Base-by-base conservation (phyloP, 2,797 vertebrate species). In the Cyprinodon diabolis region DNA sequence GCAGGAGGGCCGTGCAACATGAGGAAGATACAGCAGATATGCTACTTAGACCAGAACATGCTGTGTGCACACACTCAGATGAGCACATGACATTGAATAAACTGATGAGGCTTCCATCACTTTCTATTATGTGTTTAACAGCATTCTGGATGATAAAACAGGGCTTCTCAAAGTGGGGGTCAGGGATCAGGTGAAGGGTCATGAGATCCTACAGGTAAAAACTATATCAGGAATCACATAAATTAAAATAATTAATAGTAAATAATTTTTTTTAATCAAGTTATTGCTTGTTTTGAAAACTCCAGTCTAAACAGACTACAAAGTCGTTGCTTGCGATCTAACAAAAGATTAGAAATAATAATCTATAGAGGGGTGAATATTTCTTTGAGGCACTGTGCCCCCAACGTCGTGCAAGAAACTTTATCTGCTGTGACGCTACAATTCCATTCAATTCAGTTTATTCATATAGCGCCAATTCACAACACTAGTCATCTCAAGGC, bases 21-120 rank as follows among this genome's bases (percentile, higher is more conserved):
- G 45, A 74, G 14, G 72, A 62, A 73, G 60, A 58, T 43, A 55
- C 35, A 68, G 71, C 73, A 81, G 78, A 85, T 76, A 75, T 55
- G 70, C 63, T 76, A 62, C 35, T 69, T 40, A 81, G 70, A 78
- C 84, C 71, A 65, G 75, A 66, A 62, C 55, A 55, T 40, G 55
- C 13, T 1, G 49, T 55, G 76, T 17, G 3, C 51, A 66, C 49
- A 57, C 37, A 71, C 66, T 10, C 66, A 62, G 48, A 84, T 83
- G 69, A 60, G 71, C 74, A 81, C 48, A 72, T 81, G 85, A 81
- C 72, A 71, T 71, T 55, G 73, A 74, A 60, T n/a, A 78, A 68
- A 69, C 69, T 85, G 76, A 86, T 83, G 81, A 71, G 67, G 78
- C 84, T 86, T 88, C 78, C 85, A 77, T 65, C 54, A 63, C 43